Base-by-base conservation (phyloP, 2,888 invertebrate species). In the Acleris literana region DNA sequence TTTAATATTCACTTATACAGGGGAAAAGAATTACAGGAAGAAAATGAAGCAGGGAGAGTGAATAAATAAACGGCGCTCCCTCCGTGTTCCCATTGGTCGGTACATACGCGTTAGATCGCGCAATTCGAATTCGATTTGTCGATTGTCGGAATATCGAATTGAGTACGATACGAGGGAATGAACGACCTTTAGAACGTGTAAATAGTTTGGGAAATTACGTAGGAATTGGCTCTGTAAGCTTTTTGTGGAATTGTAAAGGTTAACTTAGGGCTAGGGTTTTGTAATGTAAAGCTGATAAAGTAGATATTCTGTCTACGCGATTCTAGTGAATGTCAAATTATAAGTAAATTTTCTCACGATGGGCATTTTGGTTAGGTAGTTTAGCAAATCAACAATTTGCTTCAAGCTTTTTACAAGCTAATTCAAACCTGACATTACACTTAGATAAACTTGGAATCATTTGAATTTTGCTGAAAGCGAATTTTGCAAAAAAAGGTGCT, bases 21-120 rank as follows among this genome's bases (percentile, higher is more conserved):
- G 86, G 86, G 87, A 86, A 91, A 89, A 89, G 90, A 91, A 92
- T 92, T 91, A 90, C 90, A 80, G 79, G 81, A 84, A 87, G 89
- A 86, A 89, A 90, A 92, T 91, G 88, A 90, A 88, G 86, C 87
- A 88, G 83, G 85, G 84, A 73, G 78, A 79, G 83, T 91, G 83
- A 91, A 91, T 92, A 92, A 92, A 87, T 90, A 88, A 90, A 80
- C 77, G 71, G 76, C 70, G 72, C 74, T 75, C 81, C 79, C 75
- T 76, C 81, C 81, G 81, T 84, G 85, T 83, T 85, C 74, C 81
- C 74, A 84, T 80, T 78, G 79, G 78, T 69, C 77, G 78, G 77
- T 72, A 83, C 87, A 87, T 86, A 87, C 46, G 90, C 89, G 92
- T 88, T 85, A 85, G 86, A 86, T 84, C 81, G 86, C 81, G 83